A percentile compares a stretch with the other conserved stretches of the same genome.
phyloP scores from a whole-genome alignment of 2,797 vertebrate genomes.

The Euthynnus affinis region DNA sequence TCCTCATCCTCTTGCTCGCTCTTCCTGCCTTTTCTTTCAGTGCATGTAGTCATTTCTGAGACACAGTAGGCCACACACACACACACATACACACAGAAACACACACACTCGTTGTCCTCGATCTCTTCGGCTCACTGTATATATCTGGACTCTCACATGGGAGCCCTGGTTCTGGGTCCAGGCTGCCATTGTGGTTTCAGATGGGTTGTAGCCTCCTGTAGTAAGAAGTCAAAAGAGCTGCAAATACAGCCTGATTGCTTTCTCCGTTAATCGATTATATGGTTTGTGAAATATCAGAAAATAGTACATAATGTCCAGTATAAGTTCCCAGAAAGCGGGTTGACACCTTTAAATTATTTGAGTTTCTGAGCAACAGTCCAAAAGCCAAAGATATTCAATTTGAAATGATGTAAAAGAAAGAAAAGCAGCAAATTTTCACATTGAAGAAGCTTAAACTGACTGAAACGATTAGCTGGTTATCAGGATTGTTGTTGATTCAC shows the following conservation, averaged over 20 bases:
- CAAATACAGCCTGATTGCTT: neutral
- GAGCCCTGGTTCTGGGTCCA: neutral
- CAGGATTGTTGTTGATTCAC: neutral
- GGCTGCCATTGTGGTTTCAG: neutral
- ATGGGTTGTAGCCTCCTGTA: neutral
- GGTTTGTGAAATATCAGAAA: no score
- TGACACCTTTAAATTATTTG: neutral
- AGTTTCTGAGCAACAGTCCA: neutral
- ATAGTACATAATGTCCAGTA: neutral
- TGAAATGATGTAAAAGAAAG: no score
- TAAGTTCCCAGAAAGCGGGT: neutral
- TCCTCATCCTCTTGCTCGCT: conserved; percentile 21
- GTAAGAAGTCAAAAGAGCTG: conserved; percentile 5
- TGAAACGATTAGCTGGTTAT: neutral
- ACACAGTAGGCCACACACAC: conserved; percentile 14
- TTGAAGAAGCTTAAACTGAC: neutral
- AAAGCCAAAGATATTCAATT: no score
- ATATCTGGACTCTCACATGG: neutral
- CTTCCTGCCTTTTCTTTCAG: conserved; percentile 21
- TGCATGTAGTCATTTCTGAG: conserved; percentile 6
- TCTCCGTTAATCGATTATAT: no score
- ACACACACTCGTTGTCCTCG: neutral
- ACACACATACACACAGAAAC: conserved; percentile 16
- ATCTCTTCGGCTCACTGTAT: neutral
- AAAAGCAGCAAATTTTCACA: neutral